A percentile compares a stretch with the other conserved stretches of the same genome.
These are phyloP conservation scores for Achatina immaculata DNA, from an alignment of 1,140 invertebrate species.

Conservation along the genomic window DNA sequence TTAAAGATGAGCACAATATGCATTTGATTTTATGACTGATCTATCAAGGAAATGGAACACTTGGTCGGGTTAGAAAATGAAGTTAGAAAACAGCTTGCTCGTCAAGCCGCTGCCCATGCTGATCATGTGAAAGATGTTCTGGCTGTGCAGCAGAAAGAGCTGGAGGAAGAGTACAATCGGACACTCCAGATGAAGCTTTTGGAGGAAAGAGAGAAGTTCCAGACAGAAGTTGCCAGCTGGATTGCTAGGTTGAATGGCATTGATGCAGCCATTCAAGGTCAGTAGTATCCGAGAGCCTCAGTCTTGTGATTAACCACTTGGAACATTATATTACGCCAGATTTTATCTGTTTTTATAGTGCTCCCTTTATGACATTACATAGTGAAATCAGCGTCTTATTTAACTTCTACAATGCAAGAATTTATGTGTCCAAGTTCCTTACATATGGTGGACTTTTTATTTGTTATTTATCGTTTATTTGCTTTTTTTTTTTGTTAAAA, in stretches of 20 bases:
- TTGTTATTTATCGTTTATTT: no score
- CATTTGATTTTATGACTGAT: no score
- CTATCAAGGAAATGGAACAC: constrained; percentile 76
- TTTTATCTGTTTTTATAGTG: no score
- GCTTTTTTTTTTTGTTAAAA: no score
- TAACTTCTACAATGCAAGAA: no score
- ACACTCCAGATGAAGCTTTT: constrained; percentile 76
- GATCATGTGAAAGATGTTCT: constrained; percentile 86
- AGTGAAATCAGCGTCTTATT: no score
- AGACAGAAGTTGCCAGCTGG: constrained; percentile 83
- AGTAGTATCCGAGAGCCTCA: constrained; percentile 39
- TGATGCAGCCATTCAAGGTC: constrained; percentile 87
- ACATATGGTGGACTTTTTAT: no score
- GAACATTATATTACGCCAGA: no score
- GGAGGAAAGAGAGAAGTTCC: constrained; percentile 78
- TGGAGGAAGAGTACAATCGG: constrained; percentile 77
- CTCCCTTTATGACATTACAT: no score
- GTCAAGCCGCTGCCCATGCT: constrained; percentile 85
- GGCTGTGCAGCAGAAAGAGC: constrained; percentile 79
- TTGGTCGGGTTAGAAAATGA: constrained; percentile 80
- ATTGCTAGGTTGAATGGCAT: constrained; percentile 90
- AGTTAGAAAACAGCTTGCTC: constrained; percentile 81
- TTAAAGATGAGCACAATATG: no score
- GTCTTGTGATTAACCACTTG: no score
- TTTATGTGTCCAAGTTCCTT: no score